These are phyloP conservation scores for Calypte anna DNA, from an alignment of 2,113 vertebrate species.

Conservation along the genomic window DNA sequence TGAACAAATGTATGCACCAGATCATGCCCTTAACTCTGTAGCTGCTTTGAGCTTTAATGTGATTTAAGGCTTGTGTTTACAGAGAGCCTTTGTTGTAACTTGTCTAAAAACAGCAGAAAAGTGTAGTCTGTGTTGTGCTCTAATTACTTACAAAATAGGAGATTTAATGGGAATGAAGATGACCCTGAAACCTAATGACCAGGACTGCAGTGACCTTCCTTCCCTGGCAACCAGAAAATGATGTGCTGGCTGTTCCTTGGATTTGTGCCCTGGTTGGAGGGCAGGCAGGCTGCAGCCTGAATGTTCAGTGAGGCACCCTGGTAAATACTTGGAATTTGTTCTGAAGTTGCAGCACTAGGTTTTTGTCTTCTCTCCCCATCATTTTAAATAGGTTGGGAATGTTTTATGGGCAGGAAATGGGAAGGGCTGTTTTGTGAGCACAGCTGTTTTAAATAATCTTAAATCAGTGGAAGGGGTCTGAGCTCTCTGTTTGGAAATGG, in stretches of 20 bases:
- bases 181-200: background rate
- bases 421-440: background rate
- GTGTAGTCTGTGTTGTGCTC: background rate
- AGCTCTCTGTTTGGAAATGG: background rate
- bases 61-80: background rate
- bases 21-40: background rate
- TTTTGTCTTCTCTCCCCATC: background rate
- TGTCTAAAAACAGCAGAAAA: background rate
- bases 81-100: background rate
- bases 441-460: conserved; percentile 47
- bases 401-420: conserved; percentile 33
- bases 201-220: background rate
- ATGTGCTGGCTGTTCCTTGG: background rate
- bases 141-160: background rate
- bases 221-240: background rate
- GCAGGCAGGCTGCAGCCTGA: accelerated
- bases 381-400: background rate
- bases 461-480: background rate
- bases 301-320: background rate
- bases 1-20: background rate
- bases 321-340: background rate
- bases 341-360: background rate
- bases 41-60: background rate
- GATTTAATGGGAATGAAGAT: background rate
- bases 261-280: background rate